Evolutionary conservation across 2,888 invertebrate genomes (phyloP), one percentile per base, ranked within the genome.

Genomic region (Pharmacophagus antenor): DNA sequence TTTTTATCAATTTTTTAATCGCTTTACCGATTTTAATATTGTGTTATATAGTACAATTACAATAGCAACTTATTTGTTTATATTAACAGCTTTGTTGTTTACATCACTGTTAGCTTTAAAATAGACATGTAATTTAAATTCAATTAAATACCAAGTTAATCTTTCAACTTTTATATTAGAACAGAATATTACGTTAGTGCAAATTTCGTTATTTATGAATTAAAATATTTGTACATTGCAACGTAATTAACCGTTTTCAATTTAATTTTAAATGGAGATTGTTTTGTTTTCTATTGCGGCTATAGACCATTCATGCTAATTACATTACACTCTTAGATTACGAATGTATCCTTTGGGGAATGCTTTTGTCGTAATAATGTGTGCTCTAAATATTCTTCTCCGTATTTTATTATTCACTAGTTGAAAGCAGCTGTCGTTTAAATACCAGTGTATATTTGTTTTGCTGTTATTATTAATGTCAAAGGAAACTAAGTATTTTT

Each of bases 301-400:
- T 46, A 46, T 21, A 12, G 21, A 20, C 18, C 46, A 46, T 18
- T 20, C 10, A 46, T 20, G 20, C 46, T 46, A 46, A 46, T 46
- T 46, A 46, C 46, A 46, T 46, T 18, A 46, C 21, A 21, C 46
- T 46, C 12, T 18, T 18, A 20, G 37, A 50, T 60, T 50, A 55
- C 50, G 54, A 31, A 49, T 50, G 37, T 22, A 31, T 22, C 44
- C 47, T 18, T 55, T 31, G 21, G 21, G 37, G 7, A 20, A 44
- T 18, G 27, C 44, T 21, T 15, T 46, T 15, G 23, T 54, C 44
- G 6, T 25, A 25, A 46, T 54, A 46, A 46, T 46, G 42, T 42
- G 17, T 42, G 42, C 15, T 42, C n/a, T 17, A 17, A 42, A n/a
- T 6, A 17, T 42, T 42, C 42, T 42, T 17, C n/a, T n/a, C n/a